Base-by-base conservation (phyloP, 1,140 invertebrate species). In the Acromyrmex echinatior region DNA sequence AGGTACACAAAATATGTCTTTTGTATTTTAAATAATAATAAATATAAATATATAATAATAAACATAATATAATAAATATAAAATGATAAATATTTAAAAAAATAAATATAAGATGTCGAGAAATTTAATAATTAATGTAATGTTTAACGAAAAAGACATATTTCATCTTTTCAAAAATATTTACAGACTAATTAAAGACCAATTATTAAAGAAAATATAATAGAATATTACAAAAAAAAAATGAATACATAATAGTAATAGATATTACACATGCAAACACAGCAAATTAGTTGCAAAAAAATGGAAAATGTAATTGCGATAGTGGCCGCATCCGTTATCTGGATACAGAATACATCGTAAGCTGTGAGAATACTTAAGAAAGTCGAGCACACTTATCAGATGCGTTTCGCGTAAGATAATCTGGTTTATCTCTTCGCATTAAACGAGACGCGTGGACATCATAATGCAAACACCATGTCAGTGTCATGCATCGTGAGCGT, bases 401-500 rank as follows among this genome's bases (percentile, higher is more conserved):
- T 25, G 28, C 21, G 18, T 66, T 35, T 28, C 18, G 56, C 31
- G 56, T 31, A n/a, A 39, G 49, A 70, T 80, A 49, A 49, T 82
- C 80, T 74, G 70, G 12, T 82, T 85, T 73, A 76, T 51, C 58
- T 85, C 82, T 21, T 12, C 39, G n/a, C n/a, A 45, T 25, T 85
- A 53, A 78, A 53, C 25, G 81, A 85, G 73, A 65, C 39, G 51
- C 56, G 18, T 18, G 73, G 62, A 53, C 82, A 53, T 65, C 14
- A 49, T 79, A 53, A 74, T 45, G 70, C 51, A 60, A 74, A 65
- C 65, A 71, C 31, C 49, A 49, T 14, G 66, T 70, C 68, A 56
- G 14, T 39, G 56, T 65, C 39, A 7, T 51, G 56, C 31, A 35
- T 79, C 60, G 56, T 35, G 31, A 7, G 58, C 28, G 39, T 70